These are phyloP conservation scores for Yasuhikotakia modesta DNA, from an alignment of 2,797 vertebrate species.

Conservation along the genomic window DNA sequence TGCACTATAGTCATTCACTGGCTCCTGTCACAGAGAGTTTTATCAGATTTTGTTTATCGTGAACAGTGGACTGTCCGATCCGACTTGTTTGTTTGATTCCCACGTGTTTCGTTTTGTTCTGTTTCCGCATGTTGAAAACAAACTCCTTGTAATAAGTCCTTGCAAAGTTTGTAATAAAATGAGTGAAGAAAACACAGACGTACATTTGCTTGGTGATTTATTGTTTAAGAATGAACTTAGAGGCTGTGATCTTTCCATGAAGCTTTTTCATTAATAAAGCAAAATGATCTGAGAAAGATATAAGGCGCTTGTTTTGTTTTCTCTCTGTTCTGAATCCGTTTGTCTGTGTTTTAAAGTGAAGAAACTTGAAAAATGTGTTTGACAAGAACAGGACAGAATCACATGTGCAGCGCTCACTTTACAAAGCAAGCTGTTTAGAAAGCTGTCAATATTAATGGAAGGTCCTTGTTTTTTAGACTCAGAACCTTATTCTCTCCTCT, in stretches of 20 bases:
- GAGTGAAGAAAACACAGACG: slow-evolving; percentile 74
- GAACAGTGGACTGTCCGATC: slow-evolving; percentile 83
- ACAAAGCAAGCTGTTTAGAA: slow-evolving; percentile 33
- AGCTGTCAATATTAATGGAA: slow-evolving; percentile 52
- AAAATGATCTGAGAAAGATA: slow-evolving; percentile 38
- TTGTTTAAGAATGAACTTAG: slow-evolving; percentile 60
- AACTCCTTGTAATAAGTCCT: slow-evolving; percentile 98
- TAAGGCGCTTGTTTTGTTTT: background rate
- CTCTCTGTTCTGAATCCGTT: slow-evolving; percentile 3
- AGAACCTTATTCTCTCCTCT: slow-evolving; percentile 14
- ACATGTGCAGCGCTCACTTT: slow-evolving; percentile 34
- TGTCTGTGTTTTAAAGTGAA: too few species aligned
- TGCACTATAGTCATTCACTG: slow-evolving; percentile 86
- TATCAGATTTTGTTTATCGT: slow-evolving; percentile 82
- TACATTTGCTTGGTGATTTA: slow-evolving; percentile 52
- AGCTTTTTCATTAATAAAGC: slow-evolving; percentile 47
- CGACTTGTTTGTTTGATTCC: slow-evolving; percentile 87
- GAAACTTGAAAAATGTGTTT: too few species aligned
- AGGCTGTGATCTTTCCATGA: slow-evolving; percentile 40
- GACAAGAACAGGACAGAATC: too few species aligned
- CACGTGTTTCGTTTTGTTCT: slow-evolving; percentile 82
- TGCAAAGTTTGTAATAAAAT: slow-evolving; percentile 98
- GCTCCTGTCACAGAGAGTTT: slow-evolving; percentile 83
- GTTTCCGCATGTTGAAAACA: slow-evolving; percentile 88
- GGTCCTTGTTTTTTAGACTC: slow-evolving; percentile 4